A percentile compares a stretch with the other conserved stretches of the same genome.
Evolutionary conservation across 2,113 vertebrate species (phyloP).

Genomic region (Microtus montanus): DNA sequence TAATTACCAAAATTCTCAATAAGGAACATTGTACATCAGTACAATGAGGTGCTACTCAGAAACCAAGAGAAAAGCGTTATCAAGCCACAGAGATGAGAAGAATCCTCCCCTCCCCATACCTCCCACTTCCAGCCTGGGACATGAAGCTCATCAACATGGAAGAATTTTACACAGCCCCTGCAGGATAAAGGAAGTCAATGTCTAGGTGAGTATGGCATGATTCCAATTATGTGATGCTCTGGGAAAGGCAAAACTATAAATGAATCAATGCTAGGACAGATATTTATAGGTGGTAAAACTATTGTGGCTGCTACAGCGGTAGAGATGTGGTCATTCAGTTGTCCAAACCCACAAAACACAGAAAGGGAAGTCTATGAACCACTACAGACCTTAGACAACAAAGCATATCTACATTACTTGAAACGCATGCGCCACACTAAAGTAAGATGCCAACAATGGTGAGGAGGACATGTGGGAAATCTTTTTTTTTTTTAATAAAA

Average conservation of each 20-base stretch:
- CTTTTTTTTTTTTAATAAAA: not conserved
- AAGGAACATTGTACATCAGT: not conserved
- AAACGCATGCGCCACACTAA: not conserved
- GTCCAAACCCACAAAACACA: not conserved
- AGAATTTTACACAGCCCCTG: not conserved
- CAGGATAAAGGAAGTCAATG: not conserved
- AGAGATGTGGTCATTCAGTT: not conserved
- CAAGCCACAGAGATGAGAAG: not conserved
- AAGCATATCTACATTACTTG: not conserved
- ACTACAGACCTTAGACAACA: not conserved
- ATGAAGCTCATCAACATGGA: not conserved
- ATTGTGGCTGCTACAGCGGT: not conserved
- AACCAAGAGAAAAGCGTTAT: not conserved
- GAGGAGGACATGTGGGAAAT: not conserved
- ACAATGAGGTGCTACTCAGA: not conserved
- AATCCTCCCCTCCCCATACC: accelerated
- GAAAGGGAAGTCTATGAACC: not conserved
- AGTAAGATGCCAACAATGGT: too few species aligned
- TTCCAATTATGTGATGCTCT: not conserved
- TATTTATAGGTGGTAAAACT: not conserved
- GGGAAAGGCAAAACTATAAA: not conserved
- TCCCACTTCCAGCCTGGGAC: not conserved
- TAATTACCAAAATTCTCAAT: not conserved
- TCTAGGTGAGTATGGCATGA: not conserved
- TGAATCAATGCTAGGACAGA: not conserved